Evolutionary conservation across 2,888 invertebrate genomes (phyloP).

Genomic region (Apantesis nais): DNA sequence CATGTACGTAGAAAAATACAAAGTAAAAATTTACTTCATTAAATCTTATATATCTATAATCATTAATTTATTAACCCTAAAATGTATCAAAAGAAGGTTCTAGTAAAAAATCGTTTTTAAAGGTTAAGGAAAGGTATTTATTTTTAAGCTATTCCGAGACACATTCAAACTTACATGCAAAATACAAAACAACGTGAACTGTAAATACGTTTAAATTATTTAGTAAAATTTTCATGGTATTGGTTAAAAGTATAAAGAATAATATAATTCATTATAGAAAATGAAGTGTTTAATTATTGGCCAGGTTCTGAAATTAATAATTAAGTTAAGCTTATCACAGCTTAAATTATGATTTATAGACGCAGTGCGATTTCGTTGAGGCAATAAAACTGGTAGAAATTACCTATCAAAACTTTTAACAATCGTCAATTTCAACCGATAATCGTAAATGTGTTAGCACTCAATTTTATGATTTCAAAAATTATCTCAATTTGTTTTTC

Average conservation of each 20-base stretch:
- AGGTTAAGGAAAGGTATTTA: too few relatives aligned
- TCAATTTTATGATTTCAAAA: conserved; percentile 27
- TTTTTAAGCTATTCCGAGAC: too few relatives aligned
- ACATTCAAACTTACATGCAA: neutral
- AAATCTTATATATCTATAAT: too few relatives aligned
- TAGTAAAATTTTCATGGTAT: neutral
- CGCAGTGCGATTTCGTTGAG: conserved; percentile 25
- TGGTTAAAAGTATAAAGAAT: neutral
- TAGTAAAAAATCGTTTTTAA: neutral
- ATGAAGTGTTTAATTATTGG: neutral
- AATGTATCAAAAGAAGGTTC: neutral
- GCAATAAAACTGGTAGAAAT: conserved; percentile 35
- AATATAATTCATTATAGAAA: neutral
- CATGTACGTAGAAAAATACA: too few relatives aligned
- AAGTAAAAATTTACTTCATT: too few relatives aligned
- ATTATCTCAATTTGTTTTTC: neutral
- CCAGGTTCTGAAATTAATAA: neutral
- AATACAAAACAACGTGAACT: neutral
- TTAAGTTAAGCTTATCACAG: conserved; percentile 19
- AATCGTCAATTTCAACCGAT: conserved; percentile 28
- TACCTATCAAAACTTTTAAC: conserved; percentile 47
- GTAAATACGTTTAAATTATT: neutral
- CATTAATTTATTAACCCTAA: neutral
- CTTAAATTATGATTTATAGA: conserved; percentile 15
- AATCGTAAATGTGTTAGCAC: conserved; percentile 30